Evolutionary conservation across 2,888 invertebrate species (phyloP), one percentile per base, ranked within the genome.

Genomic region (Syrista parreyssii): DNA sequence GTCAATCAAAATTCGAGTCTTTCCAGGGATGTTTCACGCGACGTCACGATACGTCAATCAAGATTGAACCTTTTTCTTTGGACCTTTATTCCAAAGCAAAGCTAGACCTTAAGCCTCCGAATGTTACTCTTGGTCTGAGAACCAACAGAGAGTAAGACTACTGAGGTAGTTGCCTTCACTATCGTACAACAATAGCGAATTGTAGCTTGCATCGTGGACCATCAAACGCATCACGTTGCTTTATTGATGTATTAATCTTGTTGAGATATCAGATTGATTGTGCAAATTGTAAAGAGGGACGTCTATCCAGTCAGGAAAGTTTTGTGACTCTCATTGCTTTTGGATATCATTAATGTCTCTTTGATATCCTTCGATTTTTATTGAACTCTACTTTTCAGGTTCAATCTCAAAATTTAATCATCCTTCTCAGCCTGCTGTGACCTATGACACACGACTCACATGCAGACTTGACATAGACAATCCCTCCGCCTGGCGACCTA

Each of bases 401-500:
- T 76, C 75, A 75, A 74, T 78, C 77, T 75, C 76, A 78, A 79
- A 83, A 84, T 84, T 83, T 79, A 83, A 84, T 85, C 80, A 23
- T 23, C 23, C 2, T 77, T 79, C 76, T 76, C 77, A 80, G 80
- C 84, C 86, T 86, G 84, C 81, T 77, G 79, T 79, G 79, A 78
- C 78, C 79, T 77, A 79, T 79, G 79, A 78, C 78, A 79, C 82
- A 78, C 83, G 84, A 86, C 82, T 82, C 78, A 84, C 77, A 86
- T 86, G 75, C 55, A 9, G 1, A 55, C 2, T 23, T 23, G 68
- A 11, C 75, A 35, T n/a, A 68, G 74, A 74, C 79, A 79, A 79
- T 79, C 78, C 68, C 78, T 30, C 74, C 74, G 69, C 77, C 23
- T 72, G 23, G 71, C 74, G 71, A 74, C 36, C 35, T 71, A 33